Evolutionary conservation across 2,888 invertebrate species (phyloP).

Genomic region (Loripinus fragilis): DNA sequence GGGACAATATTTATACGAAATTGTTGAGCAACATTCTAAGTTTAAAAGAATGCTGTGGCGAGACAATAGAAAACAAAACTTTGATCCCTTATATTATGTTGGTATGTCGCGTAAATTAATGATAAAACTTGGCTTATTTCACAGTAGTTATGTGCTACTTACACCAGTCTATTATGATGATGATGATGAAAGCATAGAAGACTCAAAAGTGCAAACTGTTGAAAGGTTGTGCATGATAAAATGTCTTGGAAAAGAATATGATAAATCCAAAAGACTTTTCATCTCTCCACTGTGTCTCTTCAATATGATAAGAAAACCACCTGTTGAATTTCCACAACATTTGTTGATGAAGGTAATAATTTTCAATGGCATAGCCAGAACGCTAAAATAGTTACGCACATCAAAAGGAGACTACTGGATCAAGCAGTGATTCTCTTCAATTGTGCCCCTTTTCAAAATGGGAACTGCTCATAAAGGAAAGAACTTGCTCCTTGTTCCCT

Average conservation of each 20-base stretch:
- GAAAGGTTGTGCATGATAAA: slow-evolving; percentile 70
- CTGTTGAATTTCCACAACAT: slow-evolving; percentile 38
- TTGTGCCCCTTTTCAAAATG: too few relatives aligned
- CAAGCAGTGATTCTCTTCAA: too few relatives aligned
- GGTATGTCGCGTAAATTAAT: slow-evolving; percentile 75
- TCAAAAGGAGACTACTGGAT: too few relatives aligned
- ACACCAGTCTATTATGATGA: slow-evolving; percentile 50
- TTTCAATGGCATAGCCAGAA: neutral
- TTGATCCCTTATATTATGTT: slow-evolving; percentile 74
- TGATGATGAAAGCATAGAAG: slow-evolving; percentile 35
- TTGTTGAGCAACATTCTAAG: slow-evolving; percentile 71
- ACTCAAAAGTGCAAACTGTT: slow-evolving; percentile 22
- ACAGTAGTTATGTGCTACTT: slow-evolving; percentile 74
- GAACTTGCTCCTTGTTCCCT: too few relatives aligned
- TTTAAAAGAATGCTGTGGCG: slow-evolving; percentile 69
- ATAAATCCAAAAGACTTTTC: slow-evolving; percentile 68
- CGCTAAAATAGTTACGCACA: too few relatives aligned
- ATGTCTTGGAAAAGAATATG: slow-evolving; percentile 66
- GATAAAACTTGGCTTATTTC: slow-evolving; percentile 73
- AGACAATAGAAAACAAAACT: slow-evolving; percentile 64
- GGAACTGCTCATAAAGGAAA: too few relatives aligned
- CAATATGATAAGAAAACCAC: slow-evolving; percentile 68
- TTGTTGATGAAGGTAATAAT: slow-evolving; percentile 46
- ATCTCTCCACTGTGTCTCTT: slow-evolving; percentile 77
- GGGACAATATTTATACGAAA: slow-evolving; percentile 59